Evolutionary conservation across 2,888 invertebrate species (phyloP).

Genomic region (Herminia tarsipennalis): DNA sequence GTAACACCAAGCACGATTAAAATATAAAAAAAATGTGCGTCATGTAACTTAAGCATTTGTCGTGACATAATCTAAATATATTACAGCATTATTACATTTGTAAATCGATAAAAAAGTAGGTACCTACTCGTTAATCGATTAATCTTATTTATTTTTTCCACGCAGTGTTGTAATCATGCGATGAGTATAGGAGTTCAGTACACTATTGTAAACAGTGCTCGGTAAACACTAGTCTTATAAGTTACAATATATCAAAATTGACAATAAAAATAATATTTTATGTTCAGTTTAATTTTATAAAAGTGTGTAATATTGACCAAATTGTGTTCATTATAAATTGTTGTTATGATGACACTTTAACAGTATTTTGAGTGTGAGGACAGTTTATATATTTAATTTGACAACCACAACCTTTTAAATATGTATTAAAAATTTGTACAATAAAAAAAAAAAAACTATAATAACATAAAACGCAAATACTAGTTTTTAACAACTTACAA

Average conservation of each 20-base stretch:
- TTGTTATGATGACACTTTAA: background rate
- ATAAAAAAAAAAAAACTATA: no score
- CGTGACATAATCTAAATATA: no score
- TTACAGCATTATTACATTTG: no score
- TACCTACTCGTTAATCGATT: background rate
- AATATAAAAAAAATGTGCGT: no score
- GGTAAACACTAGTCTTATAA: slow-evolving; percentile 38
- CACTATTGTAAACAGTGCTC: slow-evolving; percentile 40
- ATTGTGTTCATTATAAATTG: background rate
- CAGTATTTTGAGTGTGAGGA: background rate
- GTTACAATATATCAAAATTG: slow-evolving; percentile 28
- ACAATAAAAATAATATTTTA: slow-evolving; percentile 28
- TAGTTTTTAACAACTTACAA: no score
- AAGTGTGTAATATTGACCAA: slow-evolving; percentile 1
- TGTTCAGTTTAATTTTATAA: no score
- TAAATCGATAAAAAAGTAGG: no score
- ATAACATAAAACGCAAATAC: no score
- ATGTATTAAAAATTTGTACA: no score
- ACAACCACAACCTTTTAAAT: no score
- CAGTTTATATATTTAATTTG: background rate
- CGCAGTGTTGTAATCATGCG: slow-evolving; percentile 21
- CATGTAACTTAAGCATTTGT: no score
- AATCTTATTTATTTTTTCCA: slow-evolving; percentile 3
- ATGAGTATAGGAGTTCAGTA: slow-evolving; percentile 40
- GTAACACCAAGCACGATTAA: no score